Evolutionary conservation across 2,113 vertebrate species (phyloP), one percentile per base, ranked within the genome.

Genomic region (Clinocottus analis): DNA sequence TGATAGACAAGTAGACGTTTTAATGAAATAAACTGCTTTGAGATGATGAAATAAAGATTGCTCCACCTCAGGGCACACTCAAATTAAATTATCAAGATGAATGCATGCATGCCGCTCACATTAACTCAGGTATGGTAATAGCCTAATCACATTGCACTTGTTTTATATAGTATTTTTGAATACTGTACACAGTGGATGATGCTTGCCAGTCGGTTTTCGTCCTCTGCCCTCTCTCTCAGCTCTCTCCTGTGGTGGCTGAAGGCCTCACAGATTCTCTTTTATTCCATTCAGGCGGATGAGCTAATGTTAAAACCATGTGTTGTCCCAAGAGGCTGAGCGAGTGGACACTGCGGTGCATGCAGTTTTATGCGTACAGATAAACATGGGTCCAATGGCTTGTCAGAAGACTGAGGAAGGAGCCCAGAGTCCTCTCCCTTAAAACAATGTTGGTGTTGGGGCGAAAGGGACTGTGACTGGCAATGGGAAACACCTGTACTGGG

Each of bases 401-500:
- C 95, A 95, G 92, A 93, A 95, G 89, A 83, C 90, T 87, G 96
- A 94, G 94, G 87, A 87, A 92, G 90, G 94, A 96, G 94, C 90
- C 87, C 93, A 89, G 86, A 89, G 80, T 91, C 92, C 91, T 90
- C 90, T 89, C 83, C 89, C 91, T 92, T 94, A 93, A 97, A 95
- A 91, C 93, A 91, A 86, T 95, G 90, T 92, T 95, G 95, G 95
- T 95, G 91, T 91, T 94, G 93, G 91, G 91, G 94, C 25, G 91
- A 92, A 92, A 88, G 74, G 64, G 88, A 82, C 88, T 75, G 82
- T 89, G 91, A 89, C 90, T 91, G 90, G 91, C 94, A 95, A 95
- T 96, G 94, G 95, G 92, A 97, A 97, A 96, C 96, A 96, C 95
- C 95, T 97, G 96, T 93, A 92, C 83, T 84, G 86, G 94, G 85